Evolutionary conservation across 2,797 vertebrate genomes (phyloP), one percentile per base, ranked within the genome.

Genomic region (Rallus crepitans): DNA sequence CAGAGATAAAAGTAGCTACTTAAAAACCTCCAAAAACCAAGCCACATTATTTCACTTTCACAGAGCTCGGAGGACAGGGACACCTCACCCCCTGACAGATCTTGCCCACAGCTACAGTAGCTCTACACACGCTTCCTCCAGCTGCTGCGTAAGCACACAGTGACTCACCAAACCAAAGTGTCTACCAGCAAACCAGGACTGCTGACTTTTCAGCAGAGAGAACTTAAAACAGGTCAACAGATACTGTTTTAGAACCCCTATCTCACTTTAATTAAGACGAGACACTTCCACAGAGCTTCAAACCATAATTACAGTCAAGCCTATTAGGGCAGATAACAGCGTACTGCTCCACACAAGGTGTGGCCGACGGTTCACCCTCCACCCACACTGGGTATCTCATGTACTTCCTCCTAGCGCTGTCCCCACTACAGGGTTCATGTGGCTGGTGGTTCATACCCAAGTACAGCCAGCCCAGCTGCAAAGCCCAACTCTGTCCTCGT

Each of bases 181-280:
- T 4, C 50, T 0, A n/a, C 57, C 48, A 68, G 77, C 76, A 42
- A 48, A 63, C n/a, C 37, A 15, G 3, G 18, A 16, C 56, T 28
- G 75, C 85, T n/a, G 68, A 6, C 82, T 45, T 20, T 4, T 12
- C 79, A 40, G 84, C 69, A 31, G n/a, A 39, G 77, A 18, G 6
- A 81, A 35, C 88, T 45, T 59, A 6, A 6, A 40, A 12, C 45
- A 17, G 56, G 37, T 8, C 68, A 70, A 9, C 39, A 1, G 0
- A 0, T 0, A 28, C 3, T 7, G 39, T 47, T 65, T 35, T 5
- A 69, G 24, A 83, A 30, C 21, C 63, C 39, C 0, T 6, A 63
- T n/a, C 77, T 93, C 92, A 55, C 84, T 95, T 92, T 84, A 72
- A 95, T 94, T 72, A 70, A 79, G 59, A 35, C 81, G 2, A 94